A percentile compares a stretch with the other conserved stretches of the same genome.
These are phyloP conservation scores for Eptesicus fuscus DNA, from an alignment of 2,113 vertebrate species.

Conservation along the genomic window DNA sequence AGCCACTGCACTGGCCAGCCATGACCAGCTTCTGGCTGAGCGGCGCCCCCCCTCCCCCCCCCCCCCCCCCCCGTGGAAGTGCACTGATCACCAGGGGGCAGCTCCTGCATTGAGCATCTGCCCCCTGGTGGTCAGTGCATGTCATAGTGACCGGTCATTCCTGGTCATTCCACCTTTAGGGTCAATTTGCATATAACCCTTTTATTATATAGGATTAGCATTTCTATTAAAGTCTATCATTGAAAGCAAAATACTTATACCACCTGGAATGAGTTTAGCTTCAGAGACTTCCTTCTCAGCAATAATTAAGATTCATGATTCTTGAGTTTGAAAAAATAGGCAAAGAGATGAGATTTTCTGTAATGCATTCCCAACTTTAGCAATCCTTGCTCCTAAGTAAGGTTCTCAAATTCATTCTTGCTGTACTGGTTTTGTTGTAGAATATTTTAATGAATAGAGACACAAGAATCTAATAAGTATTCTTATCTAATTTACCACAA, in stretches of 20 bases:
- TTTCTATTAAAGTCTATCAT: not conserved
- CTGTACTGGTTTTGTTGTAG: not conserved
- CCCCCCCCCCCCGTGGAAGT: too few relatives aligned
- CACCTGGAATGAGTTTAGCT: not conserved
- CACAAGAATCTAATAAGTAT: not conserved
- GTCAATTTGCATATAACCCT: too few relatives aligned
- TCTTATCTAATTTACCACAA: conserved; percentile 41
- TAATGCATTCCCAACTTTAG: not conserved
- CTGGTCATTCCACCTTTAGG: too few relatives aligned
- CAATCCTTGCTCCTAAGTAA: not conserved
- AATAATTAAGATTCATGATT: not conserved
- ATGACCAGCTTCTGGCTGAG: too few relatives aligned
- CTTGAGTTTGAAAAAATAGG: not conserved
- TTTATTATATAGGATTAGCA: not conserved
- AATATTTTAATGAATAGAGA: not conserved
- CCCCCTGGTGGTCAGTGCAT: too few relatives aligned
- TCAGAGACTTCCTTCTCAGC: not conserved
- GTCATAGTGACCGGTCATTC: too few relatives aligned
- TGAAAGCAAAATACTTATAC: not conserved
- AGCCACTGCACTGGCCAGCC: too few relatives aligned
- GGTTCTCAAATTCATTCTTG: not conserved
- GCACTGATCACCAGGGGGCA: too few relatives aligned
- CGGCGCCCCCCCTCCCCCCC: fast-evolving
- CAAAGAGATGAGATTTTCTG: not conserved
- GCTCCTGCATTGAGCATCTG: too few relatives aligned